These are phyloP conservation scores for Danionella cerebrum DNA, from an alignment of 2,113 vertebrate genomes.

Conservation along the genomic window DNA sequence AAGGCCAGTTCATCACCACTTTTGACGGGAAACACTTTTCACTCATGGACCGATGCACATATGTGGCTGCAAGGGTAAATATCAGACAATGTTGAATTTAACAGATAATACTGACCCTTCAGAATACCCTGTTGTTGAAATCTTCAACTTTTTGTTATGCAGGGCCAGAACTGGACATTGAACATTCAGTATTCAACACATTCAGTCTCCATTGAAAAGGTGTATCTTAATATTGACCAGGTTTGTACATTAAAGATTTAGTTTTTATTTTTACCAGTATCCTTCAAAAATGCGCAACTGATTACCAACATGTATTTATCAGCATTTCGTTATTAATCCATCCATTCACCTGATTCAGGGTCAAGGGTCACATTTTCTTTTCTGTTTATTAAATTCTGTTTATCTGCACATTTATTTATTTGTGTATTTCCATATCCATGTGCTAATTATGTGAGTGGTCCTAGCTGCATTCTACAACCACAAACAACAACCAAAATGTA, in stretches of 20 bases:
- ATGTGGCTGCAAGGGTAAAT: slow-evolving; percentile 51
- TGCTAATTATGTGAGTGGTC: too few relatives aligned
- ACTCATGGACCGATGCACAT: slow-evolving; percentile 54
- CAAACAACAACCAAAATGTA: too few relatives aligned
- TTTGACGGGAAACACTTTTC: slow-evolving; percentile 60
- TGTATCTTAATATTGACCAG: slow-evolving; percentile 43
- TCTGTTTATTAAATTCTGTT: too few relatives aligned
- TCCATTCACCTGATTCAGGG: too few relatives aligned
- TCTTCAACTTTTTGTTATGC: background rate
- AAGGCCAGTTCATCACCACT: slow-evolving; percentile 58
- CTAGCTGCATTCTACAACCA: too few relatives aligned
- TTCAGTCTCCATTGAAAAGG: slow-evolving; percentile 14
- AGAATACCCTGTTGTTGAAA: background rate
- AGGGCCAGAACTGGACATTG: slow-evolving; percentile 53
- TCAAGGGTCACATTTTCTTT: too few relatives aligned
- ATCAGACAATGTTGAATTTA: background rate
- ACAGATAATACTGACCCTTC: background rate
- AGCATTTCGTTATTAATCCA: too few relatives aligned
- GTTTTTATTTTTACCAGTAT: too few relatives aligned
- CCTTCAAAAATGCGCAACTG: too few relatives aligned
- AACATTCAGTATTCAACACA: slow-evolving; percentile 31
- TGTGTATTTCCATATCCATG: too few relatives aligned
- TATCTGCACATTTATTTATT: too few relatives aligned
- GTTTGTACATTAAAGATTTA: slow-evolving; percentile 39
- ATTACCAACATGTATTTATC: too few relatives aligned